These are phyloP conservation scores for Salvelinus alpinus DNA, from an alignment of 2,113 vertebrate species.

Conservation along the genomic window DNA sequence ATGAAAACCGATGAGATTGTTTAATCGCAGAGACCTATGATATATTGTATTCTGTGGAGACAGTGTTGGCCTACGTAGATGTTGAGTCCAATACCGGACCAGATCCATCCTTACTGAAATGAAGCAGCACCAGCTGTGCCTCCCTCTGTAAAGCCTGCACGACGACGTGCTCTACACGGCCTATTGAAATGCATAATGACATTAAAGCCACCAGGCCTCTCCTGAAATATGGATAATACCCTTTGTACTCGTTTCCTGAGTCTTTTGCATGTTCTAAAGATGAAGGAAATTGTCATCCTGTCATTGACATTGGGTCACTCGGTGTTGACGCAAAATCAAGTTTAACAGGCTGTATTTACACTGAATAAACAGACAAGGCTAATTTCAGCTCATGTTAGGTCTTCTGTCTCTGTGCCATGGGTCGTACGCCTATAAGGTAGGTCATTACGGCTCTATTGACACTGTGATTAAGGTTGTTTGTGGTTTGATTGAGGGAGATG, in stretches of 20 bases:
- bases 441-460: neutral
- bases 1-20: neutral
- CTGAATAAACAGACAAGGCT: neutral
- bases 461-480: neutral
- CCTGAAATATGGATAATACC: neutral
- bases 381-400: neutral
- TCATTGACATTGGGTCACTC: neutral
- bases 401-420: neutral
- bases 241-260: neutral
- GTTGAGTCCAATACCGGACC: neutral
- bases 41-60: neutral
- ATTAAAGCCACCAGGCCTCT: neutral
- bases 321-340: neutral
- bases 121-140: neutral
- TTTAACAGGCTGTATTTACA: neutral
- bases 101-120: neutral
- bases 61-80: neutral
- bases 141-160: neutral
- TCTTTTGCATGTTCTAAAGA: neutral
- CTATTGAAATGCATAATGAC: conserved; percentile 1
- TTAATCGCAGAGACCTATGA: neutral
- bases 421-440: neutral
- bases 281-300: neutral
- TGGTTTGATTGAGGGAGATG: neutral
- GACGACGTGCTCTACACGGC: neutral